These are phyloP conservation scores for Cephus rjabovi DNA, from an alignment of 2,888 invertebrate species.

Conservation along the genomic window DNA sequence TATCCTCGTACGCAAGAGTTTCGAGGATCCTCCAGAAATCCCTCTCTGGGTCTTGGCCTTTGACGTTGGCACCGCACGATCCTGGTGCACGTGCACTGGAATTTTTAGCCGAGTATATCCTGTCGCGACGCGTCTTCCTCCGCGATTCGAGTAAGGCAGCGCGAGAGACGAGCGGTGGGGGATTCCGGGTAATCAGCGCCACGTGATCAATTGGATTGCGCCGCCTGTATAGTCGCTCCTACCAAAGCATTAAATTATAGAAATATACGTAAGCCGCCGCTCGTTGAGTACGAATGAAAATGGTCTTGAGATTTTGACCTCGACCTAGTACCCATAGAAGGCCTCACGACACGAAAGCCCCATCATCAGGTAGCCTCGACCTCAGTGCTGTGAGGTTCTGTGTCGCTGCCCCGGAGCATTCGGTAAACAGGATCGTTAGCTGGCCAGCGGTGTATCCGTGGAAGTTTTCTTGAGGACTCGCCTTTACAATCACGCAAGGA, in stretches of 20 bases:
- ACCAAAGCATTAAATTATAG: not conserved
- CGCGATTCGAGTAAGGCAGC: not conserved
- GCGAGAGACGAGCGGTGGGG: not conserved
- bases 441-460: not conserved
- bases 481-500: not conserved
- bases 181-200: not conserved
- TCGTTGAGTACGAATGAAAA: not conserved
- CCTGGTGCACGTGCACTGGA: not conserved
- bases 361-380: conserved; percentile 34
- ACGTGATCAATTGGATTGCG: not conserved
- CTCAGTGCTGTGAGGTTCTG: conserved; percentile 14
- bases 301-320: conserved; percentile 31
- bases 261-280: not conserved
- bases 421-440: conserved; percentile 2
- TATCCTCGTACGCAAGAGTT: not conserved
- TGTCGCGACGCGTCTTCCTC: not conserved
- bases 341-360: conserved; percentile 44
- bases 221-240: not conserved
- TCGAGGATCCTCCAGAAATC: not conserved
- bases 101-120: not conserved
- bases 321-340: conserved; percentile 54
- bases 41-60: not conserved
- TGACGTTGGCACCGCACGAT: not conserved
- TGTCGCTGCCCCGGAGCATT: not conserved
- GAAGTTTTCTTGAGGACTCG: not conserved